Base-by-base conservation (phyloP, 2,113 vertebrate genomes). In the Pycnonotus jocosus region DNA sequence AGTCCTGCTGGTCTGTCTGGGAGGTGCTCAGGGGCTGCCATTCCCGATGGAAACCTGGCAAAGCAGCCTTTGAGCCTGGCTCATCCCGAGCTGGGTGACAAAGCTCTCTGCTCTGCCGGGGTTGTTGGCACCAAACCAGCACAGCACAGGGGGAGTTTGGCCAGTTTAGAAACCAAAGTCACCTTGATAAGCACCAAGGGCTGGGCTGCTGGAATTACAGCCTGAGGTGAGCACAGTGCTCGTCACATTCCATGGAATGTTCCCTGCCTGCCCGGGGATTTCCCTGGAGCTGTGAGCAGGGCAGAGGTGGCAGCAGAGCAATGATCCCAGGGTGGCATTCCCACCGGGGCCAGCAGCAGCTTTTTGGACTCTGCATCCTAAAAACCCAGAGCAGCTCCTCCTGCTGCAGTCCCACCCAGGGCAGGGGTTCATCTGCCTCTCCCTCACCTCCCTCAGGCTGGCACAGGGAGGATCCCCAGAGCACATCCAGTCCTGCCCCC, bases 401-500 rank as follows among this genome's bases (percentile, higher is more conserved):
- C 40, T 35, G 4, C 56, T 31, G 30, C 56, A 18, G 35, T 3
- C 22, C 9, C 20, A 18, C 7, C 3, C 31, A 31, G 38, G 13
- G 15, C 1, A 35, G 62, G 35, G 8, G 5, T 11, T 57, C 30
- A 1, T 27, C 17, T 66, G 22, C 76, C 42, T 30, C 56, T 44
- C 64, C 37, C 20, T 80, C 30, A 0, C 8, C 23, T 22, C 37
- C 60, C 86, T 61, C 37, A 44, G 37, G 54, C 9, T 84, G 73
- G 16, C 25, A 16, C n/a, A 22, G 24, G 56, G 12, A 62, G 3
- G 3, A 6, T 30, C 3, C 22, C 58, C 21, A 7, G 0, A 13
- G 11, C 3, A 5, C 28, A 22, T 4, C 50, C n/a, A 6, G 33
- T 3, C 28, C 76, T 47, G 18, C 7, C 51, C 17, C 48, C 9